These are phyloP conservation scores for Neodiprion fabricii DNA, from an alignment of 1,140 invertebrate genomes.

Conservation along the genomic window DNA sequence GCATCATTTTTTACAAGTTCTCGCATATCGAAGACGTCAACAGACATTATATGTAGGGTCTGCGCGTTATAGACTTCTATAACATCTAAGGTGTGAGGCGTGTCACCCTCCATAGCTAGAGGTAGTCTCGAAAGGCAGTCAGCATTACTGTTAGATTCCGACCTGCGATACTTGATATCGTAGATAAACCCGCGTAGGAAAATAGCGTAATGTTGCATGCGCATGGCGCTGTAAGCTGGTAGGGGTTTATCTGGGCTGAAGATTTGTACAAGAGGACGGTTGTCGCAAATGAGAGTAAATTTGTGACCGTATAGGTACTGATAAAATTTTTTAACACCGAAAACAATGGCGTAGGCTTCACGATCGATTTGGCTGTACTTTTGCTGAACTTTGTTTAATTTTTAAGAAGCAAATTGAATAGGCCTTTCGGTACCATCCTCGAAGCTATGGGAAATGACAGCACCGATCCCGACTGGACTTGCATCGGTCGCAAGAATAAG, in stretches of 20 bases:
- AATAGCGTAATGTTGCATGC: too few species aligned
- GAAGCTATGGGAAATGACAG: conserved; percentile 44
- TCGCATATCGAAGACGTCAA: too few species aligned
- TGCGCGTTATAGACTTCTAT: conserved; percentile 32
- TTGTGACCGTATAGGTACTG: conserved; percentile 53
- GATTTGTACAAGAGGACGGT: too few species aligned
- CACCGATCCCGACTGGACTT: conserved; percentile 47
- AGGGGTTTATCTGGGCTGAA: too few species aligned
- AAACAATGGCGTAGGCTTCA: conserved; percentile 60
- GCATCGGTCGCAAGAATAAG: conserved; percentile 54
- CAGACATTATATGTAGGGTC: conserved; percentile 38
- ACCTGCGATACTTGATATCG: too few species aligned
- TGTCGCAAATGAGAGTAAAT: conserved; percentile 45
- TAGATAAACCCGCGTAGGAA: too few species aligned
- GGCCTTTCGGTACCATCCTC: conserved; percentile 39
- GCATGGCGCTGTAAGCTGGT: too few species aligned
- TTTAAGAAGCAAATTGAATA: conserved; percentile 46
- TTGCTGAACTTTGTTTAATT: conserved; percentile 41
- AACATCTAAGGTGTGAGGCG: too few species aligned
- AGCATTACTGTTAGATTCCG: too few species aligned
- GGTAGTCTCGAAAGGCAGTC: too few species aligned
- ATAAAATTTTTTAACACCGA: conserved; percentile 51
- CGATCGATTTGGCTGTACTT: conserved; percentile 61
- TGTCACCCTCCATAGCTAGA: too few species aligned
- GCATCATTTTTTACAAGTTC: too few species aligned